Base-by-base conservation (phyloP, 2,113 vertebrate species). In the Brachirus orientalis region DNA sequence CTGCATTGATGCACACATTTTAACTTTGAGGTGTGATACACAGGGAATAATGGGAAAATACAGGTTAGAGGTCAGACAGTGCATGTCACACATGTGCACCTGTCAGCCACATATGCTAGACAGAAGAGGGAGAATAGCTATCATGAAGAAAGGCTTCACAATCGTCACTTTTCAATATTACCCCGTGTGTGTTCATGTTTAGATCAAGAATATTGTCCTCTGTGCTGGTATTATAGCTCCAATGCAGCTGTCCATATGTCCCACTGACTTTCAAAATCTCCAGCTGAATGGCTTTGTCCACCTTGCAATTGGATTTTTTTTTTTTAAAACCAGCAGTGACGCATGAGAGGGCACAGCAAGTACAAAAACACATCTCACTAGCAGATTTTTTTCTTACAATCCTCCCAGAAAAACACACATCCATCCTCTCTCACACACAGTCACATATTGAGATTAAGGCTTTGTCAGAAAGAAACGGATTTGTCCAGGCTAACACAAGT, bases 1-100 rank as follows among this genome's bases (percentile, higher is more conserved):
- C 94, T 95, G 94, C 92, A 87, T 20, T 74, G 69, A 86, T 84
- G 60, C 79, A 73, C 79, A 54, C 22, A 28, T 93, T 93, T 94
- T 63, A 61, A 68, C 61, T 69, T 37, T 74, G 43, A 45, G 41
- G 41, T 55, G 52, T 63, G 57, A 52, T 59, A 41, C 19, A 41
- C 10, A 6, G 35, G 38, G 54, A 59, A 38, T 17, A 19, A 63
- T 54, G 55, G 62, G 46, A 20, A 63, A 54, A 65, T 67, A 17
- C 38, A 59, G 74, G 86, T 85, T 74, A 82, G 85, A 87, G 81
- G 77, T 84, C 11, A 70, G 47, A 17, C 63, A 37, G 57, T 73
- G 63, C n/a, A n/a, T 47, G 45, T 58, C 72, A 76, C 68, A 71
- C 55, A 77, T 78, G 66, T 85, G 88, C 84, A 90, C 83, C 88